Evolutionary conservation across 2,888 invertebrate genomes (phyloP).

Genomic region (Drosophila demipolita): DNA sequence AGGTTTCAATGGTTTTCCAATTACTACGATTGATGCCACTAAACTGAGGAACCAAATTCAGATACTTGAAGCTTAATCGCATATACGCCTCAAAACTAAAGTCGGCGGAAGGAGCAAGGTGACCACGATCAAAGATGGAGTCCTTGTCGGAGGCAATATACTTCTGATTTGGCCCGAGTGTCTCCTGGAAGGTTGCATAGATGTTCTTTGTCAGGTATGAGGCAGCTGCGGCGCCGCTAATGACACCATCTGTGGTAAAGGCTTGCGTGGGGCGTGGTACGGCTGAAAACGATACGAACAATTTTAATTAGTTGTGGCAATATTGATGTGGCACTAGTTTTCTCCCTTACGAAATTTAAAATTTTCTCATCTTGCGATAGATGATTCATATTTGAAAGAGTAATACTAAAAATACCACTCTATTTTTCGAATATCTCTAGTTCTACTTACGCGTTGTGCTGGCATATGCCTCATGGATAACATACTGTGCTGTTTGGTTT

Average conservation of each 20-base stretch:
- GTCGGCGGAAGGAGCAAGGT: constrained; percentile 85
- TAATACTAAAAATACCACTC: not conserved
- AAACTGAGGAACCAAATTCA: constrained; percentile 86
- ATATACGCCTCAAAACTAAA: constrained; percentile 85
- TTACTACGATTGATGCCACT: constrained; percentile 86
- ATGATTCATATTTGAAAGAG: not conserved
- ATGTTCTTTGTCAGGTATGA: constrained; percentile 45
- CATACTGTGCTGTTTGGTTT: constrained; percentile 28
- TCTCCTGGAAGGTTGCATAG: constrained; percentile 35
- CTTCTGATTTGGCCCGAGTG: constrained; percentile 35
- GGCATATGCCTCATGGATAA: constrained; percentile 33
- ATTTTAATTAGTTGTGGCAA: not conserved
- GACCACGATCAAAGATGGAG: constrained; percentile 84
- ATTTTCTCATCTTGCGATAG: not conserved
- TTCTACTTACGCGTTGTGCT: constrained; percentile 38
- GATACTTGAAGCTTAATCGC: constrained; percentile 85
- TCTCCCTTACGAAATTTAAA: too few relatives aligned
- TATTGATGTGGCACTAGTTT: not conserved
- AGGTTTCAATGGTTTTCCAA: constrained; percentile 86
- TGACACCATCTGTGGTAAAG: constrained; percentile 44
- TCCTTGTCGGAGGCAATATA: constrained; percentile 11
- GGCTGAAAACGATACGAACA: not conserved
- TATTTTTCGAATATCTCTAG: not conserved
- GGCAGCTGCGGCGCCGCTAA: constrained; percentile 27
- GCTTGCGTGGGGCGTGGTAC: constrained; percentile 23